A percentile compares a stretch with the other conserved stretches of the same genome.
Conservation (phyloP, 2,113 vertebrate species). For the Pygoscelis antarcticus region DNA sequence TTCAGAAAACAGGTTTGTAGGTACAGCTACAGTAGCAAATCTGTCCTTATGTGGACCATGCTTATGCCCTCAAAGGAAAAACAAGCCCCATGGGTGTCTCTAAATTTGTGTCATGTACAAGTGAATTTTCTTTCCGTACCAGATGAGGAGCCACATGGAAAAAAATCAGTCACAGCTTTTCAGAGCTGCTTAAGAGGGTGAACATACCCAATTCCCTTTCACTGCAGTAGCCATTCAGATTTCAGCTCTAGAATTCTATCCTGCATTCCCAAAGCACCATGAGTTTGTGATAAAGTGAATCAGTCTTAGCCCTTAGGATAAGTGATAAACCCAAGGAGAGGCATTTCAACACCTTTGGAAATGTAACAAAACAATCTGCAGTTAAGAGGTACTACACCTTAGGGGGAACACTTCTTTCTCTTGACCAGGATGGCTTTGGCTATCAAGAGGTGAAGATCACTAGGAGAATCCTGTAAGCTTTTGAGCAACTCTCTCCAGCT, state of each 20-base stretch:
- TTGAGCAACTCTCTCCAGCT: background rate
- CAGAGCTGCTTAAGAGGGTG: background rate
- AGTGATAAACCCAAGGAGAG: background rate
- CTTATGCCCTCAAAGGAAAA: background rate
- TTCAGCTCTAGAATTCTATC: background rate
- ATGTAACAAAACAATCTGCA: background rate
- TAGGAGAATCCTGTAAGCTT: background rate
- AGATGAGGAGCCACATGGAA: background rate
- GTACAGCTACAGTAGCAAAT: background rate
- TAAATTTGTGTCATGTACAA: background rate
- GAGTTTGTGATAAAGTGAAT: background rate
- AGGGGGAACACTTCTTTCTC: background rate
- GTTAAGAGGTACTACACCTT: background rate
- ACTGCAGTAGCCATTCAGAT: background rate
- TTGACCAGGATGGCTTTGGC: background rate
- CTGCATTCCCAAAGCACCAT: background rate
- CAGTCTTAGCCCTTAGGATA: background rate
- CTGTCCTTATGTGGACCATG: background rate
- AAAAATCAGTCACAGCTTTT: background rate
- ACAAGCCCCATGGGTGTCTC: background rate
- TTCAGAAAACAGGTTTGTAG: background rate
- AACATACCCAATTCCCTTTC: background rate
- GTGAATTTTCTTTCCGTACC: background rate
- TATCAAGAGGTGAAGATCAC: background rate
- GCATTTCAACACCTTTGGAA: background rate